Evolutionary conservation across 2,888 invertebrate genomes (phyloP).

Genomic region (Rhingia campestris): DNA sequence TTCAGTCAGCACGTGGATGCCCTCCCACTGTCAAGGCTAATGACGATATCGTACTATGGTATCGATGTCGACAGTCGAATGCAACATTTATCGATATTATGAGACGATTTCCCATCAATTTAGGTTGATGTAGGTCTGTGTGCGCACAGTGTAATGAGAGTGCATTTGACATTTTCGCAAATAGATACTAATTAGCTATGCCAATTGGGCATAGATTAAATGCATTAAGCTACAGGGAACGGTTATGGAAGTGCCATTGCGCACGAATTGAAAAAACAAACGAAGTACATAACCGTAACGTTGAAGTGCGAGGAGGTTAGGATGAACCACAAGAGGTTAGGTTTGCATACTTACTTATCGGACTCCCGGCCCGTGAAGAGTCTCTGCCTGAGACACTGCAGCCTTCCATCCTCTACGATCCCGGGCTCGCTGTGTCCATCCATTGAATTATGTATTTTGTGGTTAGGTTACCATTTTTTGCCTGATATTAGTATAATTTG

Average conservation of each 20-base stretch:
- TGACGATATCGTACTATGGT: neutral
- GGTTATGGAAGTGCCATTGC: neutral
- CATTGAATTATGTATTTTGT: too few relatives aligned
- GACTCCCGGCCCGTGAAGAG: too few relatives aligned
- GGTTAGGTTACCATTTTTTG: too few relatives aligned
- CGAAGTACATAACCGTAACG: neutral
- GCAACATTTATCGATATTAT: constrained; percentile 13
- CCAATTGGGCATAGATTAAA: constrained; percentile 39
- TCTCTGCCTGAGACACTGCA: too few relatives aligned
- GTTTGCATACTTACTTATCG: too few relatives aligned
- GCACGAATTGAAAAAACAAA: constrained; percentile 1
- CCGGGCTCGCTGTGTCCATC: too few relatives aligned
- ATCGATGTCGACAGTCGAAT: neutral
- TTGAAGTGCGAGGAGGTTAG: neutral
- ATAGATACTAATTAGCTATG: constrained; percentile 58
- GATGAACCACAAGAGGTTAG: too few relatives aligned
- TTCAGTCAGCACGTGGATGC: neutral
- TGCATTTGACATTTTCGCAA: constrained; percentile 32
- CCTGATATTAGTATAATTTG: too few relatives aligned
- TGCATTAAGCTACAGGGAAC: neutral
- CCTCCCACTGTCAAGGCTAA: constrained; percentile 22
- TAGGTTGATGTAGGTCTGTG: constrained; percentile 7
- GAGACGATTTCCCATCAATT: constrained; percentile 22
- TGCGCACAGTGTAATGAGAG: constrained; percentile 23
- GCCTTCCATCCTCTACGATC: too few relatives aligned